Base-by-base conservation (phyloP, 2,113 vertebrate genomes). In the Trachemys scripta region DNA sequence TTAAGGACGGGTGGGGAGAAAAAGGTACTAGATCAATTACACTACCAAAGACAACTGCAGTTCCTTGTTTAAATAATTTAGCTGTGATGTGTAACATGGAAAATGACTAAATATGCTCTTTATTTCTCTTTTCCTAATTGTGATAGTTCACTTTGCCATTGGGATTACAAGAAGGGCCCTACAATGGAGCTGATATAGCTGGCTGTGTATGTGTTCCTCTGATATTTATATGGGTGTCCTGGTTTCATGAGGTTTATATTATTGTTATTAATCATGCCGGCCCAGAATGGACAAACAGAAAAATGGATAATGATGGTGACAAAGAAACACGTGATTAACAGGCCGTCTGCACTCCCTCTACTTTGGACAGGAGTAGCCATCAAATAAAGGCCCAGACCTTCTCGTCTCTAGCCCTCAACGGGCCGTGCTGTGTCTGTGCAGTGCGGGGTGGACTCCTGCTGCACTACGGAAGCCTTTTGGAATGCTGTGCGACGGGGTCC, bases 401-500 rank as follows among this genome's bases (percentile, higher is more conserved):
- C 69, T 42, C 19, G 3, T 42, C n/a, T 19, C 16, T 19, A 19
- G n/a, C n/a, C 20, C 10, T 17, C 57, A 47, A 29, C 3, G 4
- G 11, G 81, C 24, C 6, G 35, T 45, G 20, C 5, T 50, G 29
- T 53, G 20, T 0, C 1, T 10, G 4, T 75, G 9, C 20, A 24
- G 69, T 3, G 11, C 17, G 50, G 12, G 65, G 19, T 45, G 56
- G 25, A 13, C 6, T 69, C 49, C 42, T 79, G 47, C 56, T 89
- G 56, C 31, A 31, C 42, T 42, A 35, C n/a, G 17, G 29, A 13
- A 38, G 31, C 25, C 10, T 17, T 84, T 54, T 62, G 10, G 10
- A 84, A 62, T 8, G 3, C 49, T 85, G 56, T 38, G 24, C 17
- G 86, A 49, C 13, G 47, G 42, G 16, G 20, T 57, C 7, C 82